phyloP scores from a whole-genome alignment of 2,113 vertebrate species.

The Mus pahari region DNA sequence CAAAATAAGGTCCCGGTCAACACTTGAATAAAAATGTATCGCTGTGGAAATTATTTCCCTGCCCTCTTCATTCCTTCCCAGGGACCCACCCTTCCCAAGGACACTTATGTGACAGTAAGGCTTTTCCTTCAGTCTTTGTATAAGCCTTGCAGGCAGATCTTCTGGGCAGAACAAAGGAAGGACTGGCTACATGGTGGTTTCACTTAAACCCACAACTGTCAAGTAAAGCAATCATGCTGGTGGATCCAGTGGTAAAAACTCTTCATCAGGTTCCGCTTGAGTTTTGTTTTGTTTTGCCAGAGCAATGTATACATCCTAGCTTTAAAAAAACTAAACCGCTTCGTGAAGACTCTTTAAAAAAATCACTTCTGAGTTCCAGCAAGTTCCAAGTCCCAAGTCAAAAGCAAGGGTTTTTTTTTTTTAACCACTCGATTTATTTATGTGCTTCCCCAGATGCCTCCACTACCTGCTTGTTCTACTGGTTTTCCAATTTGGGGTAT shows the following conservation, averaged over 20 bases:
- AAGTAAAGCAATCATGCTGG: neutral
- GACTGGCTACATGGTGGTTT: neutral
- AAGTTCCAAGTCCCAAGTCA: neutral
- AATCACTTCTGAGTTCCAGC: neutral
- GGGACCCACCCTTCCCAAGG: neutral
- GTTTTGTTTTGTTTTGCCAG: neutral
- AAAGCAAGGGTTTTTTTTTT: slow-evolving; percentile 10
- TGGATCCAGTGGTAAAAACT: neutral
- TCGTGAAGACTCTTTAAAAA: neutral
- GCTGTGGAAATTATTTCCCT: neutral
- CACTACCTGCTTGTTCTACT: neutral
- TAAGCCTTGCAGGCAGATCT: neutral
- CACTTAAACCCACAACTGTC: neutral
- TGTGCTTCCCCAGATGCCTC: neutral
- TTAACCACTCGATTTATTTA: neutral
- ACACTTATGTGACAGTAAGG: too few relatives aligned
- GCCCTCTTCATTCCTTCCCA: neutral
- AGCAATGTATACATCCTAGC: neutral
- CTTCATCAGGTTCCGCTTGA: neutral
- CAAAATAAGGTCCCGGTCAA: neutral
- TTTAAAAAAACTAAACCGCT: neutral
- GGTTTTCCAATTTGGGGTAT: neutral
- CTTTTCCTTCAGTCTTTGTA: neutral
- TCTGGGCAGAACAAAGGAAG: neutral
- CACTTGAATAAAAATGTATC: neutral